Percentiles rank a stretch among this genome's conserved stretches.
These are phyloP conservation scores for Oreochromis grahami DNA, from an alignment of 2,797 vertebrate species.

Conservation along the genomic window DNA sequence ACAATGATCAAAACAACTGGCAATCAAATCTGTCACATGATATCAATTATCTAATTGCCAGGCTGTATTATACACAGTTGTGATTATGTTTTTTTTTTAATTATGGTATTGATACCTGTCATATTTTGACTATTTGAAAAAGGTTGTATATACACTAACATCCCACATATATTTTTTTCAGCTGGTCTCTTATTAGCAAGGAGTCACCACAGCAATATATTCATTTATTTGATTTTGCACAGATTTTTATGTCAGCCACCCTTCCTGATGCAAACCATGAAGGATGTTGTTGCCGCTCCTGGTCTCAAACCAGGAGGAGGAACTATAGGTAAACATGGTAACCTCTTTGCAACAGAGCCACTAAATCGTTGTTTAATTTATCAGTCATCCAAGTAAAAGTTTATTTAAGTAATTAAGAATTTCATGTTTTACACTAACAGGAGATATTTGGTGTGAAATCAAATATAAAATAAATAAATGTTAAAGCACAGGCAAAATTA, in stretches of 20 bases:
- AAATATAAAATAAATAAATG: background rate
- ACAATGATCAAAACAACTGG: accelerated
- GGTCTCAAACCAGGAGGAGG: background rate
- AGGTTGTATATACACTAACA: background rate
- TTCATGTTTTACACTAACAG: background rate
- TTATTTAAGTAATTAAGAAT: background rate
- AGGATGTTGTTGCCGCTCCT: background rate
- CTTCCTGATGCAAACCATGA: background rate
- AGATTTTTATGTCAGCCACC: background rate
- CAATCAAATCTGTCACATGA: background rate
- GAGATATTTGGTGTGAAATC: background rate
- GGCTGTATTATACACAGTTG: background rate
- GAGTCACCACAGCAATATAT: background rate
- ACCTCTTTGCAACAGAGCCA: background rate
- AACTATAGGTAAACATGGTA: background rate
- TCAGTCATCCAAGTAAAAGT: background rate
- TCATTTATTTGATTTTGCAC: background rate
- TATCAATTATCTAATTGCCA: background rate
- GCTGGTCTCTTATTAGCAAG: background rate
- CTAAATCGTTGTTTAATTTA: background rate
- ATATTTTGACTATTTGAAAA: background rate
- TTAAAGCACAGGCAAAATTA: background rate
- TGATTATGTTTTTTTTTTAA: background rate
- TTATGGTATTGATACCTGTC: background rate
- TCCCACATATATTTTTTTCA: background rate